Evolutionary conservation across 1,140 invertebrate species (phyloP).

Genomic region (Druon quercuslanigerum): DNA sequence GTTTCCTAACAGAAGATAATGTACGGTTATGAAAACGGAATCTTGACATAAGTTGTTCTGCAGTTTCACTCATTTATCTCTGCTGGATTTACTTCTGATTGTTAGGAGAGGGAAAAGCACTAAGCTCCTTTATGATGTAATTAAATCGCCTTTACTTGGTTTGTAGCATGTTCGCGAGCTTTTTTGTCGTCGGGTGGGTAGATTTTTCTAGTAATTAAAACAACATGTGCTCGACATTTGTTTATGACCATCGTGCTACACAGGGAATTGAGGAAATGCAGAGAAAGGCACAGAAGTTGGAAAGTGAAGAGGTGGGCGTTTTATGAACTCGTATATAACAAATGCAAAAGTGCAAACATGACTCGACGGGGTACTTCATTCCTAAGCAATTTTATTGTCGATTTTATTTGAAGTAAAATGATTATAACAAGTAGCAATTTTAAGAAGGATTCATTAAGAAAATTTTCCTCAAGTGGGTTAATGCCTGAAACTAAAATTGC

Average conservation of each 20-base stretch:
- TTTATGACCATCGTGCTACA: slow-evolving; percentile 5
- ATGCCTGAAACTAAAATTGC: background rate
- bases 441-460: too few relatives aligned
- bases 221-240: slow-evolving; percentile 21
- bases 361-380: background rate
- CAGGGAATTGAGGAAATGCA: slow-evolving; percentile 33
- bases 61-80: slow-evolving; percentile 10
- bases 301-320: slow-evolving; percentile 52
- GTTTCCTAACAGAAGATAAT: slow-evolving; percentile 17
- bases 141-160: background rate
- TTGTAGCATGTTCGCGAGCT: background rate
- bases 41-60: slow-evolving; percentile 28
- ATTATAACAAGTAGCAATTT: too few relatives aligned
- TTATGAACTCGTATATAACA: slow-evolving; percentile 34
- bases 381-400: background rate
- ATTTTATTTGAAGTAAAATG: background rate
- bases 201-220: slow-evolving; percentile 25
- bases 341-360: slow-evolving; percentile 14
- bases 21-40: slow-evolving; percentile 19
- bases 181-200: background rate
- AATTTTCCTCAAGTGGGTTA: background rate
- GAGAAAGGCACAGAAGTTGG: slow-evolving; percentile 46
- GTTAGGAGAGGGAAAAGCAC: background rate
- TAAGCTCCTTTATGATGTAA: background rate
- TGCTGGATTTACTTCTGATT: slow-evolving; percentile 2